Percentiles rank a stretch among this genome's conserved stretches.
Conservation (phyloP, 2,113 vertebrate species). For the Mormyrus iriodes region DNA sequence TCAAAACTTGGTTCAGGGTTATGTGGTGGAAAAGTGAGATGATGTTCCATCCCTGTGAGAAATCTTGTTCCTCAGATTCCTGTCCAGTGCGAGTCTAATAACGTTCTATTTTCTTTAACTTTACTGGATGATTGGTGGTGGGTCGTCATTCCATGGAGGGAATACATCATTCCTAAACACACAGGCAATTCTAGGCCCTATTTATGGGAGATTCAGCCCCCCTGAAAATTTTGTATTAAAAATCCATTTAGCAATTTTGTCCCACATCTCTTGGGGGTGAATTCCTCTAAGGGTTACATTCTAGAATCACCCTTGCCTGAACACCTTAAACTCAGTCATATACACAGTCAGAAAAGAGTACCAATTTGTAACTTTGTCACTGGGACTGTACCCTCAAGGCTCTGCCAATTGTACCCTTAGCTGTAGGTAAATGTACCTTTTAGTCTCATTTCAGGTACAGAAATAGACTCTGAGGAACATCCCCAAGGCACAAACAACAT, state of each 20-base stretch:
- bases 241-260: not conserved
- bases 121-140: not conserved
- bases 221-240: not conserved
- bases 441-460: too few species aligned
- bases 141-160: not conserved
- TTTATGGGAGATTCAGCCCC: not conserved
- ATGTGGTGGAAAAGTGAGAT: not conserved
- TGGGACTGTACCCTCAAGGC: too few species aligned
- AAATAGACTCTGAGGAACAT: too few species aligned
- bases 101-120: not conserved
- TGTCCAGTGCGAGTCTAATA: not conserved
- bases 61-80: not conserved
- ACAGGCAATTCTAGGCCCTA: not conserved
- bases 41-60: not conserved
- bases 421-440: too few species aligned
- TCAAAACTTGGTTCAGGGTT: conserved; percentile 3
- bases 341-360: too few species aligned
- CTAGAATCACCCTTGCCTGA: not conserved
- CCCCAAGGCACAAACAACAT: too few species aligned
- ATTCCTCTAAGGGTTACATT: not conserved
- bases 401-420: too few species aligned
- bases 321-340: not conserved
- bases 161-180: not conserved
- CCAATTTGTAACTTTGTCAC: too few species aligned
- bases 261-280: not conserved